phyloP scores from a whole-genome alignment of 2,797 vertebrate species.

The Novumbra hubbsi region DNA sequence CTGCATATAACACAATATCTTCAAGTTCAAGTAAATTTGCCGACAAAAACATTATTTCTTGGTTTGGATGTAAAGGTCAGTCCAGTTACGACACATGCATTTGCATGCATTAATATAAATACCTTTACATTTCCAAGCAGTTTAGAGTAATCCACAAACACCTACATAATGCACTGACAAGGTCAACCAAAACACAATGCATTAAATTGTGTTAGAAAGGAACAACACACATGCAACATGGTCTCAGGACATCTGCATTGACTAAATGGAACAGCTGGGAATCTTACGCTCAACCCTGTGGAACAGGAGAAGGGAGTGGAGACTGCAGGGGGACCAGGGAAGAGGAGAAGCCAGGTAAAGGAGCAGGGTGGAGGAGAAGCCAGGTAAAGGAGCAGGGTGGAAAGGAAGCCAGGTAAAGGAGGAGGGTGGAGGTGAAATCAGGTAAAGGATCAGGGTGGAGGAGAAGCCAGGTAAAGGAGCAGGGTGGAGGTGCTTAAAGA shows the following conservation, averaged over 20 bases:
- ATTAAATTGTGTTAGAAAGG: not conserved
- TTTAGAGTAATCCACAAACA: too few relatives aligned
- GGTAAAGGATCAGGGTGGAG: not conserved
- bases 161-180: too few relatives aligned
- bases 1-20: too few relatives aligned
- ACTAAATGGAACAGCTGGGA: slow-evolving; percentile 28
- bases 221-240: not conserved
- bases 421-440: not conserved
- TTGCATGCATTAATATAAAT: not conserved
- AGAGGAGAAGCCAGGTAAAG: not conserved
- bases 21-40: too few relatives aligned
- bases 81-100: not conserved
- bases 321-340: not conserved
- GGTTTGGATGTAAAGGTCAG: not conserved
- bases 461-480: not conserved
- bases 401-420: not conserved
- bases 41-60: too few relatives aligned
- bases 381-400: not conserved
- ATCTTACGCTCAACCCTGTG: slow-evolving; percentile 12
- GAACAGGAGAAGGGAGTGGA: not conserved
- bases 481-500: not conserved
- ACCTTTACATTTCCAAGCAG: not conserved
- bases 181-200: not conserved
- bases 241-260: not conserved
- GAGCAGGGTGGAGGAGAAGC: not conserved